phyloP scores from a whole-genome alignment of 2,888 invertebrate species.

The Odontomyia ornata region DNA sequence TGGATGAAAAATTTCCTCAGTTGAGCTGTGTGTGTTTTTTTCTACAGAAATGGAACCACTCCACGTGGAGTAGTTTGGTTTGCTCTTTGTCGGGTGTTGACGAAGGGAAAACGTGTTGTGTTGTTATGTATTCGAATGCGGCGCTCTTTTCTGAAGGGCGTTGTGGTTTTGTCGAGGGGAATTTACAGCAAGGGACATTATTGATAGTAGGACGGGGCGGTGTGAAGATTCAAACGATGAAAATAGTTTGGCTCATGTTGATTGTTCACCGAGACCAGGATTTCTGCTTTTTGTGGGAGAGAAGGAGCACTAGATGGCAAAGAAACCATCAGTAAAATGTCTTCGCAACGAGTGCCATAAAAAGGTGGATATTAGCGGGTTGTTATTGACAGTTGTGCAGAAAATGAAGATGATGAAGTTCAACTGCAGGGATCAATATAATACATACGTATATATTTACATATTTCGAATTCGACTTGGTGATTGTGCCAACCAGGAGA shows the following conservation, averaged over 20 bases:
- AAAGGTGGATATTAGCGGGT: constrained; percentile 36
- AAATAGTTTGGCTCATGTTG: constrained; percentile 37
- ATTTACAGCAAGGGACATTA: background rate
- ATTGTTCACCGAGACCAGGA: constrained; percentile 31
- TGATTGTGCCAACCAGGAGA: too few species aligned
- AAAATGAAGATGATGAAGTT: constrained; percentile 29
- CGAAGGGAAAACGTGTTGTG: background rate
- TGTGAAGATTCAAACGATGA: background rate
- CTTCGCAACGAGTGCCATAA: constrained; percentile 11
- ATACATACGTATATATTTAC: too few species aligned
- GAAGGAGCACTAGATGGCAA: background rate
- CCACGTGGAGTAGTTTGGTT: constrained; percentile 36
- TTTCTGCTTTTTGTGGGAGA: background rate
- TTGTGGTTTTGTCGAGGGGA: constrained; percentile 28
- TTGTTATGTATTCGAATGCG: background rate
- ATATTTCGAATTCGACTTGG: too few species aligned
- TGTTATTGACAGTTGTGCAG: constrained; percentile 25
- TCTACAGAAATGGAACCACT: constrained; percentile 20
- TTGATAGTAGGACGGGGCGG: background rate
- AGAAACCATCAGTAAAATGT: too few species aligned
- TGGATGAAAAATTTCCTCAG: constrained; percentile 32
- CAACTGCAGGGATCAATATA: too few species aligned
- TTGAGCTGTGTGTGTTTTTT: constrained; percentile 7
- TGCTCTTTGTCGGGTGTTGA: background rate
- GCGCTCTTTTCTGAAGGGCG: constrained; percentile 34